Base-by-base conservation (phyloP, 92 coral and sea anemone species). In the Siderastrea radians region DNA sequence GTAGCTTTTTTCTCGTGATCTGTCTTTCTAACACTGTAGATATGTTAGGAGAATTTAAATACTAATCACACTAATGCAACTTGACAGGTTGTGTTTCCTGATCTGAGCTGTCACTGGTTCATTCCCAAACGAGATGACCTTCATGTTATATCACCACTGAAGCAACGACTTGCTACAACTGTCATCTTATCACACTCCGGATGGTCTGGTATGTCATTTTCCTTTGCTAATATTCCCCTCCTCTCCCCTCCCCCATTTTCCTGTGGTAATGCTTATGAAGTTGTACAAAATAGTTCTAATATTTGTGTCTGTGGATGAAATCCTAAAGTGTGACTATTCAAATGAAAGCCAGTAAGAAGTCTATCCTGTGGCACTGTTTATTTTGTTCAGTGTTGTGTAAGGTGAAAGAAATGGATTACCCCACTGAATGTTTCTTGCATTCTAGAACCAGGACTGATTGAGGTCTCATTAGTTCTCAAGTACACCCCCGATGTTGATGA, bases 71-170 rank as follows among this genome's bases (percentile, higher is more conserved):
- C 16, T 51, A 46, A 4, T n/a, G 3, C 53, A 53, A 53, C 19
- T 43, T 84, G 78, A 2, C 86, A 98, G 99, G 96, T 98, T 6
- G 95, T 98, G 55, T 98, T 96, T 84, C 99, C 99, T 48, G 99
- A 98, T 90, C 87, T 98, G 73, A 92, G 95, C 43, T 93, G 98
- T 72, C 98, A 94, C 80, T 81, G 96, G 88, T 96, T 98, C 64
- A 95, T 92, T 54, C 98, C 98, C 46, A 98, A 91, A 83, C 96
- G 88, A 7, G 95, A 95, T 3, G 99, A 98, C 78, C 88, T 98
- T 77, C 98, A 93, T 45, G 93, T 89, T 19, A 74, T 94, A 55
- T 90, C 94, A 14, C 84, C 93, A 59, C 57, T 86, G 59, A 94
- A 92, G 90, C 98, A 98, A 76, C 90, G 99, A 10, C 93, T 98